phyloP scores from a whole-genome alignment of 1,140 invertebrate genomes.

The Drosophila orosa region DNA sequence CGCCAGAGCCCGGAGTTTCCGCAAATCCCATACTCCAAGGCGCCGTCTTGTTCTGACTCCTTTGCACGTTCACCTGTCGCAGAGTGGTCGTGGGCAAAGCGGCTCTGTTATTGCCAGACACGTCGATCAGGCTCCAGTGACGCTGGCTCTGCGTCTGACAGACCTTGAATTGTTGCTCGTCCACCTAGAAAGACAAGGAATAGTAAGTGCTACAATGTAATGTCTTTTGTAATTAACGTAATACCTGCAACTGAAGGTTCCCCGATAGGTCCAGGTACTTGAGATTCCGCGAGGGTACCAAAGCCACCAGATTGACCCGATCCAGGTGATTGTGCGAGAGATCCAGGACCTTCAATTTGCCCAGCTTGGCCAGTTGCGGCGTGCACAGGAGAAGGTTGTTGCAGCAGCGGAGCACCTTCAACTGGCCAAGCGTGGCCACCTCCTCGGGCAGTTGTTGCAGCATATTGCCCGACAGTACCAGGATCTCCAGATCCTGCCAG shows the following conservation, averaged over 20 bases:
- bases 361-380: slow-evolving; percentile 90
- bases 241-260: slow-evolving; percentile 89
- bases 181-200: slow-evolving; percentile 84
- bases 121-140: slow-evolving; percentile 92
- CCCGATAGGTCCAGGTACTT: slow-evolving; percentile 94
- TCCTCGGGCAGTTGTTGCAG: slow-evolving; percentile 91
- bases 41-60: slow-evolving; percentile 85
- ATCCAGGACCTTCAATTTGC: slow-evolving; percentile 91
- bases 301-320: slow-evolving; percentile 89
- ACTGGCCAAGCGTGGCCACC: slow-evolving; percentile 89
- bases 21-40: slow-evolving; percentile 93
- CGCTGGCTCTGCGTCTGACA: slow-evolving; percentile 89
- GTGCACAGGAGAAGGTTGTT: slow-evolving; percentile 91
- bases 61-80: slow-evolving; percentile 84
- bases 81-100: slow-evolving; percentile 87
- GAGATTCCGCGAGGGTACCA: slow-evolving; percentile 90
- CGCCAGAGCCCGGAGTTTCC: slow-evolving; percentile 89
- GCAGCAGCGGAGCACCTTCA: slow-evolving; percentile 91
- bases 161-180: slow-evolving; percentile 91
- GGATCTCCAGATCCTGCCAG: slow-evolving; percentile 92
- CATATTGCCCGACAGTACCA: slow-evolving; percentile 93
- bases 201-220: no score
- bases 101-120: slow-evolving; percentile 90
- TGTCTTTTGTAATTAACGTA: neutral
- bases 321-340: slow-evolving; percentile 93